Percentiles rank a stretch among this genome's conserved stretches.
phyloP scores from a whole-genome alignment of 2,113 vertebrate genomes.

The Anoplopoma fimbria region DNA sequence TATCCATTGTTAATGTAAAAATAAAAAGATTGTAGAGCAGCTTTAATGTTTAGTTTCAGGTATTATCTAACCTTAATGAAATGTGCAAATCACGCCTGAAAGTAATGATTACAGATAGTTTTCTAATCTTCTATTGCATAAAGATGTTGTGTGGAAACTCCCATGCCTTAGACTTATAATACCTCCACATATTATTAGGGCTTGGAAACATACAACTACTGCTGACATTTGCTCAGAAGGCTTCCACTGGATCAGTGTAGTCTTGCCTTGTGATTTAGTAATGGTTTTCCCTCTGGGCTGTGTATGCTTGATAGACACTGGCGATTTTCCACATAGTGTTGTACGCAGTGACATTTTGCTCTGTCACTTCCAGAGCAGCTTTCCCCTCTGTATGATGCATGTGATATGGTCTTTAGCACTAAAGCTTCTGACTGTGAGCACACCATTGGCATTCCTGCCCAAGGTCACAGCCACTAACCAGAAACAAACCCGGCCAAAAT shows the following conservation, averaged over 20 bases:
- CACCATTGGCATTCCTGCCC: conserved; percentile 32
- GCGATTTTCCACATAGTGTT: conserved; percentile 49
- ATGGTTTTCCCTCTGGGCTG: conserved; percentile 44
- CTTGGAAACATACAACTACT: background rate
- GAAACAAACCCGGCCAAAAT: conserved; percentile 37
- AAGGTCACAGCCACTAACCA: conserved; percentile 48
- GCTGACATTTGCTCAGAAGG: conserved; percentile 34
- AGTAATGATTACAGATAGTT: too few species aligned
- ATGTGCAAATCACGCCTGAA: background rate
- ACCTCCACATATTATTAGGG: conserved; percentile 4
- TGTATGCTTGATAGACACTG: conserved; percentile 45
- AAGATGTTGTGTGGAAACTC: background rate
- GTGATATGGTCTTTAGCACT: conserved; percentile 53
- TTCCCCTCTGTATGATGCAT: conserved; percentile 59
- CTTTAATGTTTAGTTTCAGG: background rate
- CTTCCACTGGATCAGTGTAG: background rate
- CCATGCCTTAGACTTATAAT: background rate
- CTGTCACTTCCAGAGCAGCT: conserved; percentile 69
- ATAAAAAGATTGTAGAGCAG: background rate
- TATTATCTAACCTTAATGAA: background rate
- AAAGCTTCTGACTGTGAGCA: conserved; percentile 45
- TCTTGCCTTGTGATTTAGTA: conserved; percentile 25
- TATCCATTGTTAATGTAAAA: too few species aligned
- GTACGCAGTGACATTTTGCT: conserved; percentile 76
- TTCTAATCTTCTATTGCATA: too few species aligned